Conservation (phyloP, 2,797 vertebrate species). For the Chaunax sp. region DNA sequence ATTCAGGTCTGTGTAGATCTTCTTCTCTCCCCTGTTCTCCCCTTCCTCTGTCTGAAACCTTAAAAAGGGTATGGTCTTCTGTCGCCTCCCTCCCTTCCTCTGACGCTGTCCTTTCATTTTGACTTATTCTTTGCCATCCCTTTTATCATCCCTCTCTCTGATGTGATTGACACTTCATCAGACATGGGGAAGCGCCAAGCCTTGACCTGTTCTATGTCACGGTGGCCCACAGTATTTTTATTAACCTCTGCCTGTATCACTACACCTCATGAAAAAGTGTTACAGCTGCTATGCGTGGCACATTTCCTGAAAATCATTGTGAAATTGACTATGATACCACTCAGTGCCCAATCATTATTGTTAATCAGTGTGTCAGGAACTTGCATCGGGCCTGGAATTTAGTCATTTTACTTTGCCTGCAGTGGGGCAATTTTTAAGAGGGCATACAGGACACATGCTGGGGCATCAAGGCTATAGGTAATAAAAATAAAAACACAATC, state of each 20-base stretch:
- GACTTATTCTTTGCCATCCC: slow-evolving; percentile 25
- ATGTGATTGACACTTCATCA: slow-evolving; percentile 67
- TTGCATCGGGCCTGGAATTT: no score
- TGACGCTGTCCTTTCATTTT: slow-evolving; percentile 12
- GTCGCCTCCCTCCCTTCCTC: not conserved
- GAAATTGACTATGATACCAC: not conserved
- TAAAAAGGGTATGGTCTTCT: slow-evolving; percentile 15
- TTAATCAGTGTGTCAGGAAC: not conserved
- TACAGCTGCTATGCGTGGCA: slow-evolving; percentile 27
- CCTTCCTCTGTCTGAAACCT: slow-evolving; percentile 55
- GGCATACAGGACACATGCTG: no score
- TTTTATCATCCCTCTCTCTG: slow-evolving; percentile 32
- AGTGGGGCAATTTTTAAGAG: no score
- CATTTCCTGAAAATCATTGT: slow-evolving; percentile 14
- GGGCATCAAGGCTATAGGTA: no score
- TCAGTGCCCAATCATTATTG: not conserved
- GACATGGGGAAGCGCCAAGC: slow-evolving; percentile 52
- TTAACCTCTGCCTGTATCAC: slow-evolving; percentile 31
- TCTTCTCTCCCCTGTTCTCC: slow-evolving; percentile 25
- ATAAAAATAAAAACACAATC: no score
- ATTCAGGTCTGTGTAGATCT: slow-evolving; percentile 35
- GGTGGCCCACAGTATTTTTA: slow-evolving; percentile 43
- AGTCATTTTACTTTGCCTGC: no score
- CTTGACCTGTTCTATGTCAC: slow-evolving; percentile 66
- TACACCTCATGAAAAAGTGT: slow-evolving; percentile 6